These are phyloP conservation scores for Drosophila athabasca DNA, from an alignment of 1,140 invertebrate species.

Conservation along the genomic window DNA sequence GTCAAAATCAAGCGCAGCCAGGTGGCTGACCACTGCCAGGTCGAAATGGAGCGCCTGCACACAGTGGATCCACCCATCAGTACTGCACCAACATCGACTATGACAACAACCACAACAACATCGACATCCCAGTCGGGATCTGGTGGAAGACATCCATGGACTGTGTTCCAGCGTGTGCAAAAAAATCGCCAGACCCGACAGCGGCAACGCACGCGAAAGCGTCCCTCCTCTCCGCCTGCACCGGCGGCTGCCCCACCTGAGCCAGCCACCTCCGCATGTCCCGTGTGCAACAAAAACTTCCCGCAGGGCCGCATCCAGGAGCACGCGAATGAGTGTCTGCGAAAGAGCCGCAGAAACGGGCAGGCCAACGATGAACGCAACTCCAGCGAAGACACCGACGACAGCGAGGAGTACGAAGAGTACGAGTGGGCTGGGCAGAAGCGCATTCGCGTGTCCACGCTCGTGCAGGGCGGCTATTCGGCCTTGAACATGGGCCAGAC, in stretches of 20 bases:
- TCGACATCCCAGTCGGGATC: conserved; percentile 47
- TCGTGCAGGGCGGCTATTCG: conserved; percentile 89
- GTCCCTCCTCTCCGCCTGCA: conserved; percentile 37
- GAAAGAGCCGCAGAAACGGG: conserved; percentile 71
- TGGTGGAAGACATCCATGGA: conserved; percentile 81
- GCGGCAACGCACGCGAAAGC: conserved; percentile 78
- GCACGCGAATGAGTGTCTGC: conserved; percentile 90
- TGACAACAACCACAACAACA: conserved; percentile 33
- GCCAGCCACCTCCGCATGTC: conserved; percentile 85
- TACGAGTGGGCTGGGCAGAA: conserved; percentile 93
- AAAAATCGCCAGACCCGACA: conserved; percentile 84
- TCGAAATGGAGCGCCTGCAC: conserved; percentile 90
- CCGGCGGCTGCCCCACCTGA: conserved; percentile 14
- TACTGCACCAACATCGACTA: conserved; percentile 20
- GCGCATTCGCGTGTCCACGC: conserved; percentile 88
- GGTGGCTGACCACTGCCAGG: conserved; percentile 89
- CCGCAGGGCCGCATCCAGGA: conserved; percentile 89
- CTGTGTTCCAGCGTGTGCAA: conserved; percentile 83
- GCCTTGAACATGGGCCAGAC: conserved; percentile 85
- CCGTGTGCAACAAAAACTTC: conserved; percentile 89
- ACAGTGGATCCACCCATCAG: conserved; percentile 45
- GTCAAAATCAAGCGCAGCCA: conserved; percentile 89
- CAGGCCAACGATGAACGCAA: conserved; percentile 53
- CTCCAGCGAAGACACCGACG: conserved; percentile 86
- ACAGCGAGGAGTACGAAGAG: conserved; percentile 90